Evolutionary conservation across 2,888 invertebrate genomes (phyloP).

Genomic region (Xiphydria camelus): DNA sequence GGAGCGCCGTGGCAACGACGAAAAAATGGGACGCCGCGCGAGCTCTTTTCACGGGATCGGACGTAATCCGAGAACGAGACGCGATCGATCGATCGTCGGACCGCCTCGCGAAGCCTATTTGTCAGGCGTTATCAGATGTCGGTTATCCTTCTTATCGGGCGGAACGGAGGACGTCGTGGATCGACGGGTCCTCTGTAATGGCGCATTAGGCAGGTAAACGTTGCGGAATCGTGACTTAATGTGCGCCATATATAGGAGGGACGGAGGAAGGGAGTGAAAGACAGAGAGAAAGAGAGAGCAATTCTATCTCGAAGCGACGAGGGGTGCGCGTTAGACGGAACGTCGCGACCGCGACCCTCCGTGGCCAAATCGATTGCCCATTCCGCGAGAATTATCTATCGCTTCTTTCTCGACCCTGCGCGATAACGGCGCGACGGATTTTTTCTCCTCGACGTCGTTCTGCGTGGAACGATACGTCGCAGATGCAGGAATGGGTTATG

Average conservation of each 20-base stretch:
- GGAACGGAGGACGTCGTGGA: conserved; percentile 2
- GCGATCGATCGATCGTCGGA: neutral
- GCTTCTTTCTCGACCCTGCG: too few relatives aligned
- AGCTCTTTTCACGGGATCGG: neutral
- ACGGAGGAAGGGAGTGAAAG: neutral
- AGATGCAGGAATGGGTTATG: too few relatives aligned
- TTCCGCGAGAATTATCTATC: too few relatives aligned
- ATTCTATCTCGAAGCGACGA: too few relatives aligned
- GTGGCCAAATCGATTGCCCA: too few relatives aligned
- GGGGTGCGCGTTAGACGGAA: too few relatives aligned
- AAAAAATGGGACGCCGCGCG: too few relatives aligned
- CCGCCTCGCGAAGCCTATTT: conserved; percentile 8
- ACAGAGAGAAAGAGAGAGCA: neutral
- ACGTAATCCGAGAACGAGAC: neutral
- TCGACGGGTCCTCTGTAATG: conserved; percentile 5
- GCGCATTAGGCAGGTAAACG: conserved; percentile 1
- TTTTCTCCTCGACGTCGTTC: too few relatives aligned
- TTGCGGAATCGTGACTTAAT: conserved; percentile 1
- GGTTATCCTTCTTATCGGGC: conserved; percentile 12
- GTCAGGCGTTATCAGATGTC: conserved; percentile 10
- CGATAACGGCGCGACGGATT: too few relatives aligned
- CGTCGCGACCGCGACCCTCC: too few relatives aligned
- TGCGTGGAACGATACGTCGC: too few relatives aligned
- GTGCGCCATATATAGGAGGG: neutral
- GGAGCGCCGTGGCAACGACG: too few relatives aligned